Base-by-base conservation (phyloP, 2,888 invertebrate genomes). In the Ophion slaviceki region DNA sequence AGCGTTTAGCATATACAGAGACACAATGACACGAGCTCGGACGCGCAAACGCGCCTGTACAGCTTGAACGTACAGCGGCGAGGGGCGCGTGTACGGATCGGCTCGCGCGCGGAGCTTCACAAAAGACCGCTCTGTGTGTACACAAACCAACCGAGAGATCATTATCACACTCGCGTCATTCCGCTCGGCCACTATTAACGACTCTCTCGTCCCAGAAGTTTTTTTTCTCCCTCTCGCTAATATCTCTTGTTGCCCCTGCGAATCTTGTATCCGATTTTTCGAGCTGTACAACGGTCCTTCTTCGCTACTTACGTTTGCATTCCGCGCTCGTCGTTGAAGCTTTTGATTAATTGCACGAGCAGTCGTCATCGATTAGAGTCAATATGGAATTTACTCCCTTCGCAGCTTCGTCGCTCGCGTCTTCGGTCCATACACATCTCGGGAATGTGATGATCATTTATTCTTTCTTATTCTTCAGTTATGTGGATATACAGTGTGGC, bases 111-210 rank as follows among this genome's bases (percentile, higher is more conserved):
- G 62, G 53, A 20, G 76, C 67, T 86, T 80, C 76, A 82, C 86
- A 83, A 86, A 82, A 86, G 82, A 80, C 79, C 72, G 28, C 86
- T 68, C 83, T 86, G 82, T 83, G 76, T 82, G 77, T 70, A 77
- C 80, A 47, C 47, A 47, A 77, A 80, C 64, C 77, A 78, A 80
- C 66, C 64, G 83, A 74, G 80, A 86, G 47, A 47, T 86, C 86
- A 78, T 83, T 86, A 86, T 86, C 86, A 80, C 80, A 83, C 82
- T 86, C 80, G 82, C 86, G 80, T 86, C 82, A 86, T 80, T 80
- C 82, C 77, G 47, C 47, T 47, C 14, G 47, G 47, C 77, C 68
- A 86, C 86, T 80, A 80, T 83, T 82, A 80, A 82, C 76, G 80
- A 76, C 67, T 59, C 76, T n/a, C 47, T 47, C 47, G 47, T 47